These are phyloP conservation scores for Proales similis DNA, from an alignment of 1,140 invertebrate species.

Conservation along the genomic window DNA sequence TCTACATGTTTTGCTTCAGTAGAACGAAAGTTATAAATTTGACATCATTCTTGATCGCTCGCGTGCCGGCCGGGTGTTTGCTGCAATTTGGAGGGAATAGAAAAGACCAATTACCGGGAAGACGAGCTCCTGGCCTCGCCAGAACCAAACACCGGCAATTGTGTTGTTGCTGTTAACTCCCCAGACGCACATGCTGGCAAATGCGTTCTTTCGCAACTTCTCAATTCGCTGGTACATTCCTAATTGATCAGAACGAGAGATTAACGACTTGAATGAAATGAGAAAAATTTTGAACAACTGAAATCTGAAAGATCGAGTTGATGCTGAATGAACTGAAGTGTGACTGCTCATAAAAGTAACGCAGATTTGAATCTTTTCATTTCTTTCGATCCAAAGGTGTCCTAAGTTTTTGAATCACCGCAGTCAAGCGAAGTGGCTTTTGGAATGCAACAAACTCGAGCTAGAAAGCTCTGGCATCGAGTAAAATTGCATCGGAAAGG, in stretches of 20 bases:
- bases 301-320: not conserved
- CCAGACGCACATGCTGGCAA: conserved; percentile 85
- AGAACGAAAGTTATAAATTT: conserved; percentile 21
- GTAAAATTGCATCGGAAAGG: too few species aligned
- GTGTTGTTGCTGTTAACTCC: conserved; percentile 81
- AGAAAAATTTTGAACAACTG: conserved; percentile 25
- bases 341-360: conserved; percentile 34
- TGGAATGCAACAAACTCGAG: not conserved
- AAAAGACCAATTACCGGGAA: conserved; percentile 63
- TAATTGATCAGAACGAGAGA: too few species aligned
- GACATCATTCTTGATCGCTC: not conserved
- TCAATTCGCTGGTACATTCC: conserved; percentile 96
- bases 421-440: conserved; percentile 27
- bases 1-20: not conserved
- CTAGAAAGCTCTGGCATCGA: not conserved
- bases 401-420: conserved; percentile 34
- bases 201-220: conserved; percentile 91
- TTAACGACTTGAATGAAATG: conserved; percentile 41
- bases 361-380: conserved; percentile 22
- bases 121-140: conserved; percentile 86
- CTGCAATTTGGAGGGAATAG: conserved; percentile 52
- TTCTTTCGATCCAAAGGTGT: conserved; percentile 29
- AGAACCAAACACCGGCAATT: conserved; percentile 93
- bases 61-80: conserved; percentile 37
- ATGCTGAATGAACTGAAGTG: not conserved